A percentile compares a stretch with the other conserved stretches of the same genome.
phyloP scores from a whole-genome alignment of 2,797 vertebrate genomes.

The Pangasius mekongensis region DNA sequence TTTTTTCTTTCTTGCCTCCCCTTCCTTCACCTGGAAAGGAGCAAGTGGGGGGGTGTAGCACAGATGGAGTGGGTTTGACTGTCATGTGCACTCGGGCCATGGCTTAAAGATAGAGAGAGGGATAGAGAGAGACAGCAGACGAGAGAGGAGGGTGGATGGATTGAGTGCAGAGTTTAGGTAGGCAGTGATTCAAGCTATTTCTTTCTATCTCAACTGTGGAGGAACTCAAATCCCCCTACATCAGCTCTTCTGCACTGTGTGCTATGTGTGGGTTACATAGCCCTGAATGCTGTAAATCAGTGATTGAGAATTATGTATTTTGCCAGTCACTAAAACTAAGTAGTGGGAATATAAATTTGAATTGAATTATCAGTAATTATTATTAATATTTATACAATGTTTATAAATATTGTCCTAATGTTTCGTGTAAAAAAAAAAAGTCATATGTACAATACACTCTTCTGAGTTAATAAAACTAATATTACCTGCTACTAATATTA shows the following conservation, averaged over 20 bases:
- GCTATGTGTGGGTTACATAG: not conserved
- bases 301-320: not conserved
- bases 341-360: not conserved
- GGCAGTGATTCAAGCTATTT: slow-evolving; percentile 53
- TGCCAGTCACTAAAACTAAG: not conserved
- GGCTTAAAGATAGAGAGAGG: slow-evolving; percentile 50
- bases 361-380: not conserved
- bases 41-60: slow-evolving; percentile 31
- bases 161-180: slow-evolving; percentile 46
- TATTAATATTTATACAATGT: not conserved
- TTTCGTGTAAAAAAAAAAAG: not conserved
- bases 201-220: slow-evolving; percentile 38
- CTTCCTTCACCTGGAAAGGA: slow-evolving; percentile 42
- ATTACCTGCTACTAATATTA: not conserved
- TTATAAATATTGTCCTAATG: not conserved
- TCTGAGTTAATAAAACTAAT: not conserved
- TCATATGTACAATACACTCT: not conserved
- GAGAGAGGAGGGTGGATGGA: slow-evolving; percentile 38
- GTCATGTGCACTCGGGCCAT: slow-evolving; percentile 50
- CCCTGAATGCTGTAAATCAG: not conserved
- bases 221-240: not conserved
- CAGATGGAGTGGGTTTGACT: slow-evolving; percentile 48
- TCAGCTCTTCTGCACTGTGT: slow-evolving; percentile 7
- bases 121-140: slow-evolving; percentile 37
- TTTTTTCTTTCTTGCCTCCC: not conserved